Base-by-base conservation (phyloP, 1,140 invertebrate species). In the Lepidurus arcticus region DNA sequence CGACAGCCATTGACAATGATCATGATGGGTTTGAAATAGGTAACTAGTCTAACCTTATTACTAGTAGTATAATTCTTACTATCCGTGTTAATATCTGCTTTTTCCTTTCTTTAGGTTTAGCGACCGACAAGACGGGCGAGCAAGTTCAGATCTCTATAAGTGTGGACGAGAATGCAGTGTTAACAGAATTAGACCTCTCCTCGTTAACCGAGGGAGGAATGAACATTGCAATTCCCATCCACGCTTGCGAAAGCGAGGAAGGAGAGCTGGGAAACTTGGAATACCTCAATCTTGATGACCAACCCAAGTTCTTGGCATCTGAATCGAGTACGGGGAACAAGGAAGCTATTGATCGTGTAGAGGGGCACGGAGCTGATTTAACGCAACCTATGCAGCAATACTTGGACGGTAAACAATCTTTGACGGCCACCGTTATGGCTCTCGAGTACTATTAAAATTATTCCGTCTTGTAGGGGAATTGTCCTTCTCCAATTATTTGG, bases 171-270 rank as follows among this genome's bases (percentile, higher is more conserved):
- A 73, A 78, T 21, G 44, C 16, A 10, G 44, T 78, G 43, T 9
- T 78, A 8, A 75, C 78, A 74, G 78, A 78, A 74, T 26, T 78
- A 8, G 78, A 75, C n/a, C 44, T 74, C 8, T 34, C 73, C 8
- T 44, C 65, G 6, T 16, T 73, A 10, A 42, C 65, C 16, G 65
- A 43, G 11, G 34, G 65, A 24, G 76, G 65, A 11, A 65, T 53
- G 45, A 65, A 76, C 44, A 76, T 45, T 42, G 45, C 73, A 11
- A 42, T 45, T 24, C 53, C 65, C 21, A 73, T 53, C 44, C 73
- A 47, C 11, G 43, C 73, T 73, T 45, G 73, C 11, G 11, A 73
- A 24, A 43, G 13, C 73, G 77, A 73, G 13, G 53, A 78, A 78
- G 44, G 24, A 44, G 73, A 42, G 34, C 44, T 44, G 24, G 73